Base-by-base conservation (phyloP, 2,888 invertebrate species). In the Apotomis betuletana region DNA sequence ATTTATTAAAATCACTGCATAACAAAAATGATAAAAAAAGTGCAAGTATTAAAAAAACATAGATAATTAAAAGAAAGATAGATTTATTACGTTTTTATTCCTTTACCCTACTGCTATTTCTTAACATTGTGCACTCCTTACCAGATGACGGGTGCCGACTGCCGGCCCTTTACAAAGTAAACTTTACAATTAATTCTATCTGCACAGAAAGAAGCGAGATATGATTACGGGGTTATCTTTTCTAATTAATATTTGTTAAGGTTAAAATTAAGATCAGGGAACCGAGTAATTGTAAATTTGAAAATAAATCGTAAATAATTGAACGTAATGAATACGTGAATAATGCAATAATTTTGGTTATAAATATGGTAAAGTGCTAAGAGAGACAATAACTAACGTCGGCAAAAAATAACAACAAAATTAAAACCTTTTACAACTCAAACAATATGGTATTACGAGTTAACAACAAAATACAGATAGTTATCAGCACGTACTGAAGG, bases 401-500 rank as follows among this genome's bases (percentile, higher is more conserved):
- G 27, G 27, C 1, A 44, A 6, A 44, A 3, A 44, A 5, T 0
- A 44, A 6, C 44, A 44, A 8, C 5, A 49, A 49, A 49, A 10
- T 49, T 49, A 49, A 49, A 3, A 10, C 5, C 49, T 9, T 49
- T 49, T 9, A 49, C 9, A 49, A 49, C 9, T 49, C 49, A 46
- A 54, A 27, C 41, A 27, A 55, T 10, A 44, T 64, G 13, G n/a
- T 41, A 55, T 64, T 15, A 15, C 54, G 54, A 6, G 44, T 55
- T 55, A 75, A 76, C 75, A 74, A 69, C 71, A 15, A 52, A 44
- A 52, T 51, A 63, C 67, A 70, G 71, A 71, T 74, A 74, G 67
- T 61, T 73, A 73, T 73, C 69, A 49, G 59, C 49, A 60, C 41
- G 60, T 76, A 69, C 67, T 51, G 65, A 67, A 75, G 79, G 80